Conservation (phyloP, 2,888 invertebrate species). For the Dione juno region DNA sequence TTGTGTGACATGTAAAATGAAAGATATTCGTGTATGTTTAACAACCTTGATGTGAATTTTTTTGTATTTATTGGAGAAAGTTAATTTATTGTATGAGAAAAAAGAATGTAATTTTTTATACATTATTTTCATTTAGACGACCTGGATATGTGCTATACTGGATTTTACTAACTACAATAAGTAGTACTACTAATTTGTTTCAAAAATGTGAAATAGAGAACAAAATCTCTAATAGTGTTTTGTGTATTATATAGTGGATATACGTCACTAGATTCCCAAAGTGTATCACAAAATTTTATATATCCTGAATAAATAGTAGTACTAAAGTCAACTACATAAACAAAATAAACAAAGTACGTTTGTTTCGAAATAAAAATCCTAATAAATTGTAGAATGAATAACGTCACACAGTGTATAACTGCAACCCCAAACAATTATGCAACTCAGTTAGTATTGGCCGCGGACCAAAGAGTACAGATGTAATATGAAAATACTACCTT, state of each 20-base stretch:
- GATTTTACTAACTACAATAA: too few relatives aligned
- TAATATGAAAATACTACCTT: not conserved
- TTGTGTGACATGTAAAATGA: not conserved
- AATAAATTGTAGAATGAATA: conserved; percentile 26
- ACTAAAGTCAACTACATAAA: not conserved
- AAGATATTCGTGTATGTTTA: not conserved
- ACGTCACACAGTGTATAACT: conserved; percentile 22
- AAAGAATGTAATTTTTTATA: too few relatives aligned
- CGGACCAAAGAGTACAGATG: conserved; percentile 4
- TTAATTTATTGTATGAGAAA: not conserved
- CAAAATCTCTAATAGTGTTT: too few relatives aligned
- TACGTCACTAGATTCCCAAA: too few relatives aligned
- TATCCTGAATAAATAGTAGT: not conserved
- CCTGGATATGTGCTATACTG: too few relatives aligned
- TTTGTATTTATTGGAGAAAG: not conserved
- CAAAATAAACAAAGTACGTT: conserved; percentile 2
- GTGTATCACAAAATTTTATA: too few relatives aligned
- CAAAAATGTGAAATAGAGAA: too few relatives aligned
- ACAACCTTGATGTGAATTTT: too few relatives aligned
- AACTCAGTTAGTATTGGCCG: conserved; percentile 26
- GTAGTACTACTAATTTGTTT: too few relatives aligned
- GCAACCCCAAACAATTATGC: conserved; percentile 29
- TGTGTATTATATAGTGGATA: too few relatives aligned
- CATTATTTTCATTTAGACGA: too few relatives aligned
- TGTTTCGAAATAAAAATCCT: conserved; percentile 17